These are phyloP conservation scores for Heliconius nattereri DNA, from an alignment of 1,140 invertebrate species.

Conservation along the genomic window DNA sequence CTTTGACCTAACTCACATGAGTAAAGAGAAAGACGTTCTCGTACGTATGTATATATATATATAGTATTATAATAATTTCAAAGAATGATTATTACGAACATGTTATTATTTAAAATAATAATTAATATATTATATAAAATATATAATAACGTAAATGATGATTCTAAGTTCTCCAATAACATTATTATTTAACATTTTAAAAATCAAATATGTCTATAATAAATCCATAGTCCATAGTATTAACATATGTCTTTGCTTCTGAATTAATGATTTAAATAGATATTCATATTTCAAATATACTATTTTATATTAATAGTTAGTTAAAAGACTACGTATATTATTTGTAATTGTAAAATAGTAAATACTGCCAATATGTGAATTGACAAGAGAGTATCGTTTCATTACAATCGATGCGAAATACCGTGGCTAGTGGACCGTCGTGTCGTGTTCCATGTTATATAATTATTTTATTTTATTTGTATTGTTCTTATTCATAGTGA, in stretches of 20 bases:
- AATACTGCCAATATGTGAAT: constrained; percentile 13
- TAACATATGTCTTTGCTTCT: too few relatives aligned
- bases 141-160: too few relatives aligned
- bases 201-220: too few relatives aligned
- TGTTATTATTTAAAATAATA: neutral
- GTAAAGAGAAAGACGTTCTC: constrained; percentile 19
- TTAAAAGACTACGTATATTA: neutral
- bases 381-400: constrained; percentile 16
- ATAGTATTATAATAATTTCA: neutral
- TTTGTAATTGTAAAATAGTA: neutral
- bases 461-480: neutral
- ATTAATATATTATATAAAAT: too few relatives aligned
- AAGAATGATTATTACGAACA: too few relatives aligned
- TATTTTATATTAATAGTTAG: too few relatives aligned
- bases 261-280: too few relatives aligned
- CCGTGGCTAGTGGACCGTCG: neutral
- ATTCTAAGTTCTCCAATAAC: too few relatives aligned
- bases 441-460: constrained; percentile 4
- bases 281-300: too few relatives aligned
- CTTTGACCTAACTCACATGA: constrained; percentile 52
- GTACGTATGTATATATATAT: neutral
- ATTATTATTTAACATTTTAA: too few relatives aligned
- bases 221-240: too few relatives aligned
- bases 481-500: constrained; percentile 26
- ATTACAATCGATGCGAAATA: constrained; percentile 15